These are phyloP conservation scores for Oscheius sp. DNA, from an alignment of 1,140 invertebrate genomes.

Conservation along the genomic window DNA sequence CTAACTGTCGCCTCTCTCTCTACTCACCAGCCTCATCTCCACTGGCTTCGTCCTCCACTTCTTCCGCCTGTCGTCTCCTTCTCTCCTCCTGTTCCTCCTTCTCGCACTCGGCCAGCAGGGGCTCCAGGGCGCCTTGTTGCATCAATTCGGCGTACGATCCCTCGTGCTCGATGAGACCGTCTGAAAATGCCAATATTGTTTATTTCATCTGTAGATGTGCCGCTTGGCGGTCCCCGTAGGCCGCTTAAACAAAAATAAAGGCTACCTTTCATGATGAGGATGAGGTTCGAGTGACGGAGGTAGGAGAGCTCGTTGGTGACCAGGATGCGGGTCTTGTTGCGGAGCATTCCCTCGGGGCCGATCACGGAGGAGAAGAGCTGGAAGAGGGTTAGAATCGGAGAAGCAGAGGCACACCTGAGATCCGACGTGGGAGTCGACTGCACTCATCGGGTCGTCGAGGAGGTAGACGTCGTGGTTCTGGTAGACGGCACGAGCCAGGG, in stretches of 20 bases:
- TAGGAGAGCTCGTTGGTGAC: slow-evolving; percentile 54
- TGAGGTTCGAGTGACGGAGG: slow-evolving; percentile 48
- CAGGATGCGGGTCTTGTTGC: slow-evolving; percentile 57
- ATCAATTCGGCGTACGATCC: slow-evolving; percentile 51
- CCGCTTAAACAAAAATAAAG: not conserved
- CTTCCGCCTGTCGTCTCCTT: slow-evolving; percentile 5
- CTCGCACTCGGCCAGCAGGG: slow-evolving; percentile 53
- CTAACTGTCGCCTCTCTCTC: not conserved
- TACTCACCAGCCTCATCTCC: slow-evolving; percentile 15
- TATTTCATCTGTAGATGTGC: too few relatives aligned
- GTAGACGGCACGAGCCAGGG: slow-evolving; percentile 69
- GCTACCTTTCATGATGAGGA: slow-evolving; percentile 45
- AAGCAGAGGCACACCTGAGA: slow-evolving; percentile 64
- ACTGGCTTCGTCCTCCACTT: slow-evolving; percentile 3
- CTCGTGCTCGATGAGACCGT: slow-evolving; percentile 49
- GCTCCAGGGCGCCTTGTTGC: slow-evolving; percentile 46
- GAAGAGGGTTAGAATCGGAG: not conserved
- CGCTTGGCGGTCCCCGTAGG: too few relatives aligned
- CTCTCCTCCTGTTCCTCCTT: slow-evolving; percentile 31
- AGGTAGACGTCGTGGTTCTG: slow-evolving; percentile 71
- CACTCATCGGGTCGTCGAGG: slow-evolving; percentile 72
- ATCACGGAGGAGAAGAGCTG: slow-evolving; percentile 43
- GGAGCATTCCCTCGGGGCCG: slow-evolving; percentile 55
- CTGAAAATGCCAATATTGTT: not conserved
- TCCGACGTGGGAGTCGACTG: slow-evolving; percentile 71